phyloP scores from a whole-genome alignment of 2,113 vertebrate species.

The Phalacrocorax aristotelis region DNA sequence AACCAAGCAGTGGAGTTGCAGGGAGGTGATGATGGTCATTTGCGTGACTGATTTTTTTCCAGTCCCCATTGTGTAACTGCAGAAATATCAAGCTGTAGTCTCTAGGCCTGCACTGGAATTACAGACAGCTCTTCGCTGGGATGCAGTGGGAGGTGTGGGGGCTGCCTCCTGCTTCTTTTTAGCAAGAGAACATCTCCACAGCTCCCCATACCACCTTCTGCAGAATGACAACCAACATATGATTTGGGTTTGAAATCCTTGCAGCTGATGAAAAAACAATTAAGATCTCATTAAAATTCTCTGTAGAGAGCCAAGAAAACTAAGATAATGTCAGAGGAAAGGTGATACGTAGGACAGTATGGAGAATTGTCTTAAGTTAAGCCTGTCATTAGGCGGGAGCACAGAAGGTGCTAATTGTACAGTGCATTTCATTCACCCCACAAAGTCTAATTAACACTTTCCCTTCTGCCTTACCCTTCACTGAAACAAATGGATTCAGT shows the following conservation, averaged over 20 bases:
- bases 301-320: constrained; percentile 34
- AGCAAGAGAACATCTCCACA: constrained; percentile 59
- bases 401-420: constrained; percentile 51
- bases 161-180: constrained; percentile 54
- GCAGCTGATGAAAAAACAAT: constrained; percentile 64
- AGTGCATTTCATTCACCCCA: constrained; percentile 45
- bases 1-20: not conserved
- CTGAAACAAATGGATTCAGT: not conserved
- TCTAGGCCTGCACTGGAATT: not conserved
- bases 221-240: constrained; percentile 64
- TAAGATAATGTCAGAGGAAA: constrained; percentile 58
- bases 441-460: constrained; percentile 58
- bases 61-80: not conserved
- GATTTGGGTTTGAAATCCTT: constrained; percentile 51
- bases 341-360: constrained; percentile 40
- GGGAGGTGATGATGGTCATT: not conserved
- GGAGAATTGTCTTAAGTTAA: constrained; percentile 47
- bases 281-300: constrained; percentile 62
- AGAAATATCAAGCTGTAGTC: not conserved
- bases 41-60: not conserved
- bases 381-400: constrained; percentile 41
- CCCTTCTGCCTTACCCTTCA: not conserved
- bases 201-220: constrained; percentile 50
- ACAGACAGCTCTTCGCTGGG: constrained; percentile 3
- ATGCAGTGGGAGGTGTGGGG: constrained; percentile 41